Evolutionary conservation across 2,113 vertebrate genomes (phyloP).

Genomic region (Excalfactoria chinensis): DNA sequence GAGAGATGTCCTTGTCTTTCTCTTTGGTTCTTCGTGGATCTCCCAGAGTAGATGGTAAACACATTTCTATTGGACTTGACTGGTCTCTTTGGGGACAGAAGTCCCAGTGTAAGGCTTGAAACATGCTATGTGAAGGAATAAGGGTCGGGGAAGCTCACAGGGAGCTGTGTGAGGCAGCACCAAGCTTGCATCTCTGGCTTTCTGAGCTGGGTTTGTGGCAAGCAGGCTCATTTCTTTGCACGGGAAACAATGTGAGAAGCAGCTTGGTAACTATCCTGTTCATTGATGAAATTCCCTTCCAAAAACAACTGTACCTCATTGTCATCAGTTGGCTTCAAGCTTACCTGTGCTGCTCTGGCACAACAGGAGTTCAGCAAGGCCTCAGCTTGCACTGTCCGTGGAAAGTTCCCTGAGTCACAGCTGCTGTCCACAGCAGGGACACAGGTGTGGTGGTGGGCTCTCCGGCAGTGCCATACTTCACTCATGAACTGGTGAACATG

Average conservation of each 20-base stretch:
- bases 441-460: neutral
- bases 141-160: neutral
- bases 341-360: neutral
- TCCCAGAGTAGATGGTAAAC: neutral
- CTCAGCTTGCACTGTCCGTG: neutral
- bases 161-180: neutral
- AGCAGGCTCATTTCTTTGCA: neutral
- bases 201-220: neutral
- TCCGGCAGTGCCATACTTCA: neutral
- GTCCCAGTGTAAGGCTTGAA: neutral
- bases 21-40: neutral
- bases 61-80: neutral
- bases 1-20: neutral
- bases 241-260: neutral
- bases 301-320: neutral
- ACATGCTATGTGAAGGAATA: neutral
- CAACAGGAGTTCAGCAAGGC: neutral
- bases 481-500: neutral
- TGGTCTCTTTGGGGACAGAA: neutral
- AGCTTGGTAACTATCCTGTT: neutral
- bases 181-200: neutral
- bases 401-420: neutral
- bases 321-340: neutral
- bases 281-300: neutral
- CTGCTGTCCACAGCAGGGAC: neutral